These are phyloP conservation scores for Vannuccia rotundouncinata DNA, from an alignment of 2,888 invertebrate species.

Conservation along the genomic window DNA sequence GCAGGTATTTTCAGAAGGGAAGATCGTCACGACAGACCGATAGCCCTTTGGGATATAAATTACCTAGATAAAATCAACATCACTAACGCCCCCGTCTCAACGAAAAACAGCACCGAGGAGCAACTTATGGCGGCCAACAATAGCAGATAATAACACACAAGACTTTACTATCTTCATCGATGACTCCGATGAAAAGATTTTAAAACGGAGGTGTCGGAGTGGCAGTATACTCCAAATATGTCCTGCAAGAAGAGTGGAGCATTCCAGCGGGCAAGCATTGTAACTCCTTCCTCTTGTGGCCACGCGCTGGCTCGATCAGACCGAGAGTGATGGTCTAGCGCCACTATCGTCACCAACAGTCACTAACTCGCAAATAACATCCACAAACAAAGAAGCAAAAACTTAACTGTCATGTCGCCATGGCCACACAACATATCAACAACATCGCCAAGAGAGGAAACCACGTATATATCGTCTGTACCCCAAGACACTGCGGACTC, in stretches of 20 bases:
- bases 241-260: background rate
- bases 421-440: background rate
- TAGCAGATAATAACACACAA: background rate
- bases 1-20: background rate
- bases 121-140: background rate
- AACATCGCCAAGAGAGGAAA: background rate
- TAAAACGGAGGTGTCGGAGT: background rate
- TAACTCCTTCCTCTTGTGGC: background rate
- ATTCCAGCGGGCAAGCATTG: background rate
- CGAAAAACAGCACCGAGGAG: background rate
- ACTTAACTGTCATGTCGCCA: background rate
- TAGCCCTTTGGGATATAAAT: background rate
- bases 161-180: background rate
- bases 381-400: background rate
- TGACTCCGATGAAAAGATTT: background rate
- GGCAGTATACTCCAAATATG: background rate
- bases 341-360: background rate
- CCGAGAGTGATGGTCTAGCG: background rate
- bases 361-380: background rate
- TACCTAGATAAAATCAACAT: background rate
- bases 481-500: background rate
- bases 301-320: background rate
- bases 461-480: background rate
- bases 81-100: background rate
- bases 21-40: background rate